A percentile compares a stretch with the other conserved stretches of the same genome.
phyloP scores from a whole-genome alignment of 2,888 invertebrate species.

The Drosophila recens region DNA sequence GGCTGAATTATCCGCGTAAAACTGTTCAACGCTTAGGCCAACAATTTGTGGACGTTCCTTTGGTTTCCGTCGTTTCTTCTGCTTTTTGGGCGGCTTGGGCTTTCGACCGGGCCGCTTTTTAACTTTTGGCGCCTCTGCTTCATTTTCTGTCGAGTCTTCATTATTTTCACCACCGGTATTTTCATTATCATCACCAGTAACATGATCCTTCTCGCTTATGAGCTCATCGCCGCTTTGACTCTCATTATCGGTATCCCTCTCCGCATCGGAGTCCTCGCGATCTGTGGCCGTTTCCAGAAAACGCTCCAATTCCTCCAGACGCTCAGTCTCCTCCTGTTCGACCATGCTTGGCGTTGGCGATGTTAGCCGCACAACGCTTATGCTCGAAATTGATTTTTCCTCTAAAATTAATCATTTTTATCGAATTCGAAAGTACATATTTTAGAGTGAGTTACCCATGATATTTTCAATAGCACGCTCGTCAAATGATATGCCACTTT shows the following conservation, averaged over 20 bases:
- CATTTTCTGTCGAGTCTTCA: slow-evolving; percentile 65
- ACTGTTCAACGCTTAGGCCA: slow-evolving; percentile 89
- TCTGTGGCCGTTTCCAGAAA: slow-evolving; percentile 59
- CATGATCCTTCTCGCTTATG: slow-evolving; percentile 61
- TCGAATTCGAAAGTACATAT: neutral
- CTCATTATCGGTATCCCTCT: slow-evolving; percentile 85
- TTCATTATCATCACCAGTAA: slow-evolving; percentile 66
- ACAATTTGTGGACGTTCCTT: slow-evolving; percentile 86
- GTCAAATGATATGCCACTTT: slow-evolving; percentile 94
- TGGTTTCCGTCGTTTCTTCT: slow-evolving; percentile 60
- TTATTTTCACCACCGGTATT: slow-evolving; percentile 63
- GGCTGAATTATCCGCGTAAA: slow-evolving; percentile 86
- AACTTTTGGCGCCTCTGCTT: slow-evolving; percentile 87
- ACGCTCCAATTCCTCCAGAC: slow-evolving; percentile 64
- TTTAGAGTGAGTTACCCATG: slow-evolving; percentile 88
- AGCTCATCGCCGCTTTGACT: slow-evolving; percentile 62
- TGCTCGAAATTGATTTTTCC: slow-evolving; percentile 87
- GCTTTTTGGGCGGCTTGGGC: slow-evolving; percentile 63
- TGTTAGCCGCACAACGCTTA: slow-evolving; percentile 88
- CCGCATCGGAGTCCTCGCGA: slow-evolving; percentile 85
- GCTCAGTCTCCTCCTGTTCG: slow-evolving; percentile 81
- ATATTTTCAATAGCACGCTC: slow-evolving; percentile 92
- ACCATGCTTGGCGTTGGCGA: slow-evolving; percentile 85
- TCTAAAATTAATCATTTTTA: slow-evolving; percentile 67
- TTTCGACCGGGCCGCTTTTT: slow-evolving; percentile 71